Evolutionary conservation across 2,113 vertebrate species (phyloP).

Genomic region (Perca schrenkii): DNA sequence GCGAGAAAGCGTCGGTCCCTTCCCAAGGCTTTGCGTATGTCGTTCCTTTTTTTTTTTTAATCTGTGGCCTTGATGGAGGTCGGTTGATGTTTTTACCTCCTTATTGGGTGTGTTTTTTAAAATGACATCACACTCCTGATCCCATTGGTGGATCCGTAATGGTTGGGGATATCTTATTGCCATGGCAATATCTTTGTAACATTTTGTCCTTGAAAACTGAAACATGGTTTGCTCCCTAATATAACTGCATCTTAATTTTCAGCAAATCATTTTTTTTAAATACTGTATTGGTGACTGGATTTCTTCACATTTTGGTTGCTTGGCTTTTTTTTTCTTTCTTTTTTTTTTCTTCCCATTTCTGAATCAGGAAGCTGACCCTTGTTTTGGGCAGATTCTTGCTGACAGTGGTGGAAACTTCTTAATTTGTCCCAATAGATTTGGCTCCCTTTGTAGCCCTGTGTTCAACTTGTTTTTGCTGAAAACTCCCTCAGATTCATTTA

Average conservation of each 20-base stretch:
- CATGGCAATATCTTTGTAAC: conserved; percentile 89
- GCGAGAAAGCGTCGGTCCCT: conserved; percentile 80
- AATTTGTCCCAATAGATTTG: conserved; percentile 70
- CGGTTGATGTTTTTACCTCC: conserved; percentile 90
- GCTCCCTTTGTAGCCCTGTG: conserved; percentile 40
- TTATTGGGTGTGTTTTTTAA: conserved; percentile 85
- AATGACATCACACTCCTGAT: conserved; percentile 97
- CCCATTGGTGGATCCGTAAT: conserved; percentile 94
- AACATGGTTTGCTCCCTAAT: conserved; percentile 86
- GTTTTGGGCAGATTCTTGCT: conserved; percentile 86
- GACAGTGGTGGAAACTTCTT: conserved; percentile 56
- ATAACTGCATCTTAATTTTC: conserved; percentile 94
- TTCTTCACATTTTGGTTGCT: conserved; percentile 70
- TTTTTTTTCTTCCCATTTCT: conserved; percentile 80
- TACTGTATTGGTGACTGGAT: conserved; percentile 73
- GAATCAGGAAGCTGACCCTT: conserved; percentile 86
- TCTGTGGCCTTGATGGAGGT: conserved; percentile 89
- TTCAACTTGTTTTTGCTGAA: conserved; percentile 65
- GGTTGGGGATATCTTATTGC: conserved; percentile 85
- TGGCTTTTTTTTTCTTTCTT: conserved; percentile 80
- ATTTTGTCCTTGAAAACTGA: conserved; percentile 84
- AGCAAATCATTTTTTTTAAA: conserved; percentile 86
- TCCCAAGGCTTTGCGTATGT: conserved; percentile 84
- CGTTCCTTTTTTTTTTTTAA: conserved; percentile 86
- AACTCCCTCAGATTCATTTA: conserved; percentile 82